A percentile compares a stretch with the other conserved stretches of the same genome.
Conservation (phyloP, 2,113 vertebrate species). For the Alosa alosa region DNA sequence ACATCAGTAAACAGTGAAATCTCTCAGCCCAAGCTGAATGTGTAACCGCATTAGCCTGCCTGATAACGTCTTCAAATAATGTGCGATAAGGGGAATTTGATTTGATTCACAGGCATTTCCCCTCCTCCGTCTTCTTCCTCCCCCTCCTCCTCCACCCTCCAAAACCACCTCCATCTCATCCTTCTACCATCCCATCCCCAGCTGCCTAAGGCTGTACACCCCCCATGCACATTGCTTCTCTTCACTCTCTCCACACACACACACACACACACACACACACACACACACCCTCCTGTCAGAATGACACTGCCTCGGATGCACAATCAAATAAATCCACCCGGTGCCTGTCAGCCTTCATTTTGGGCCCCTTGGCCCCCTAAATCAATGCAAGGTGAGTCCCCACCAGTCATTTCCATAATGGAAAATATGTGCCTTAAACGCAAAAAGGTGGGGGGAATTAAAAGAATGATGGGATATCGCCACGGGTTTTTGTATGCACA, state of each 20-base stretch:
- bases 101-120: slow-evolving; percentile 84
- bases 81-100: slow-evolving; percentile 97
- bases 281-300: slow-evolving; percentile 46
- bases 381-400: slow-evolving; percentile 64
- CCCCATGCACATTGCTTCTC: slow-evolving; percentile 7
- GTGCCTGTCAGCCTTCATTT: slow-evolving; percentile 71
- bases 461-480: slow-evolving; percentile 58
- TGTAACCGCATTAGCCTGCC: slow-evolving; percentile 93
- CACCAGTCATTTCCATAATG: slow-evolving; percentile 74
- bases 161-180: not conserved
- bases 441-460: slow-evolving; percentile 62
- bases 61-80: slow-evolving; percentile 99
- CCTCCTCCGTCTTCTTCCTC: slow-evolving; percentile 17
- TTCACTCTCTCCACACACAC: not conserved
- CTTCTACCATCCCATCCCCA: not conserved
- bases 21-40: slow-evolving; percentile 84
- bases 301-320: slow-evolving; percentile 65
- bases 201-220: slow-evolving; percentile 42
- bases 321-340: slow-evolving; percentile 74
- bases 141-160: not conserved
- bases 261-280: slow-evolving; percentile 30
- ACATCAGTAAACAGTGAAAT: slow-evolving; percentile 96
- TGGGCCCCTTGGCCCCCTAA: slow-evolving; percentile 37
- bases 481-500: slow-evolving; percentile 35
- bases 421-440: slow-evolving; percentile 67